phyloP scores from a whole-genome alignment of 2,797 vertebrate species.

The Oryzias dopingdopingensis region DNA sequence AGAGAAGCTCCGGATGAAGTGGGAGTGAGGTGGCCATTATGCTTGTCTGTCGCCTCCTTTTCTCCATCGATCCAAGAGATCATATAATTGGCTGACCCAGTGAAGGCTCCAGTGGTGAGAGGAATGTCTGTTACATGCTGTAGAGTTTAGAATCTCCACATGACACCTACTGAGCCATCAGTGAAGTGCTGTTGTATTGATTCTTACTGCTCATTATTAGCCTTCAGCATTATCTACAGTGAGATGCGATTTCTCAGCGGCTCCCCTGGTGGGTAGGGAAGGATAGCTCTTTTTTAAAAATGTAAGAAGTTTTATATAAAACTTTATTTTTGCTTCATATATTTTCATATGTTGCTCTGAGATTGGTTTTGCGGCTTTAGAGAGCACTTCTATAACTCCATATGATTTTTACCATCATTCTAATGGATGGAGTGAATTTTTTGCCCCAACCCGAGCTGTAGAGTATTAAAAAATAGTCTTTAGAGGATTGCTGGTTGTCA shows the following conservation, averaged over 20 bases:
- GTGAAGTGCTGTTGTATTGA: slow-evolving; percentile 52
- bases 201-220: slow-evolving; percentile 54
- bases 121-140: slow-evolving; percentile 39
- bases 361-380: not conserved
- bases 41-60: slow-evolving; percentile 40
- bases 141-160: slow-evolving; percentile 56
- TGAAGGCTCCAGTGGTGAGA: slow-evolving; percentile 41
- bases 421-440: slow-evolving; percentile 12
- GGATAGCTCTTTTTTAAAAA: not conserved
- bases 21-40: slow-evolving; percentile 19
- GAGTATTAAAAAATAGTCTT: slow-evolving; percentile 16
- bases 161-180: slow-evolving; percentile 31
- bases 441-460: slow-evolving; percentile 14
- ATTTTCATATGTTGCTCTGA: too few species aligned
- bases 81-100: slow-evolving; percentile 44
- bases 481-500: slow-evolving; percentile 23
- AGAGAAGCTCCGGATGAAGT: slow-evolving; percentile 23
- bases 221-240: slow-evolving; percentile 45
- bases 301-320: too few species aligned
- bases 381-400: slow-evolving; percentile 2
- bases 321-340: too few species aligned
- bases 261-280: slow-evolving; percentile 33
- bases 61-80: slow-evolving; percentile 43
- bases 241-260: slow-evolving; percentile 33
- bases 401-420: slow-evolving; percentile 22